Evolutionary conservation across 2,113 vertebrate genomes (phyloP).

Genomic region (Gambusia holbrooki): DNA sequence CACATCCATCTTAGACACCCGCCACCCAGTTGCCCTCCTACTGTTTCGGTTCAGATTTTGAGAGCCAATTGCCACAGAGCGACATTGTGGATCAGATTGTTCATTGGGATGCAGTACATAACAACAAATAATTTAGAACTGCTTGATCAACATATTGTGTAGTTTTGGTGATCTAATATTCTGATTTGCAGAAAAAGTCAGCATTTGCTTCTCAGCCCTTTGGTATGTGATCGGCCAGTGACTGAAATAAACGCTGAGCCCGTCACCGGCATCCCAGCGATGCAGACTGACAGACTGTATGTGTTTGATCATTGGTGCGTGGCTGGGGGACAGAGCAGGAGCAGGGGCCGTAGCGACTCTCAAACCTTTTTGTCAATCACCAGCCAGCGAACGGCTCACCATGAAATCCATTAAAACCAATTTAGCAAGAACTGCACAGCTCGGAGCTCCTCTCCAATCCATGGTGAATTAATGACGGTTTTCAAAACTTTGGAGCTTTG

Average conservation of each 20-base stretch:
- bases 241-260: slow-evolving; percentile 64
- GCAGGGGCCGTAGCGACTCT: slow-evolving; percentile 48
- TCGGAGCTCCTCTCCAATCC: slow-evolving; percentile 48
- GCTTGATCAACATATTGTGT: background rate
- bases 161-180: background rate
- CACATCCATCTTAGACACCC: slow-evolving; percentile 54
- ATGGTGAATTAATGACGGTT: slow-evolving; percentile 65
- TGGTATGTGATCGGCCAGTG: slow-evolving; percentile 58
- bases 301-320: slow-evolving; percentile 75
- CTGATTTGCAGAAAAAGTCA: background rate
- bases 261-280: slow-evolving; percentile 54
- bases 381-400: slow-evolving; percentile 49
- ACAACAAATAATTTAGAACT: slow-evolving; percentile 3
- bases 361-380: slow-evolving; percentile 74
- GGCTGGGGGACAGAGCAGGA: slow-evolving; percentile 55
- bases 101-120: slow-evolving; percentile 6
- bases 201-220: slow-evolving; percentile 22
- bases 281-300: slow-evolving; percentile 70
- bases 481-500: slow-evolving; percentile 62
- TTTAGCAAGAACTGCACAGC: slow-evolving; percentile 57
- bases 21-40: slow-evolving; percentile 30
- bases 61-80: slow-evolving; percentile 45
- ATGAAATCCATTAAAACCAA: slow-evolving; percentile 77
- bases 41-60: slow-evolving; percentile 49
- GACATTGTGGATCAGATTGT: slow-evolving; percentile 41